Base-by-base conservation (phyloP, 2,797 vertebrate species). In the Leptodactylus fallax region DNA sequence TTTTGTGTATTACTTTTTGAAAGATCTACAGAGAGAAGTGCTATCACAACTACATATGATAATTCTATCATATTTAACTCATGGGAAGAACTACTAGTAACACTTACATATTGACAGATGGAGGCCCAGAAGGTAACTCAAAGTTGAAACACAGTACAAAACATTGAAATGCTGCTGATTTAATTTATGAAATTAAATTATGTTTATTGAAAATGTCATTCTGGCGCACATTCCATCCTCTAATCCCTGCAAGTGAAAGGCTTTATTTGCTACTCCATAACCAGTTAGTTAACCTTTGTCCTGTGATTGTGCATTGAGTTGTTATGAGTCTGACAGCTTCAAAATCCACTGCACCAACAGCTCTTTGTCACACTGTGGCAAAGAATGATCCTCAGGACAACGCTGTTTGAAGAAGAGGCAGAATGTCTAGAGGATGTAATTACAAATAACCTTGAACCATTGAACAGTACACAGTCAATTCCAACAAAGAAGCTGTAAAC, bases 91-190 rank as follows among this genome's bases (percentile, higher is more conserved):
- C 88, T 92, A 91, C 91, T 92, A 92, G 88, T 91, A 93, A 88
- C 92, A 93, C 82, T 90, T 87, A 10, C 87, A 63, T 91, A 61
- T 87, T 91, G 91, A 92, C 90, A 95, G 92, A 91, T 90, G 87
- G 84, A 91, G 55, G 12, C 74, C 90, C 91, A 93, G 92, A 92
- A 94, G 91, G 89, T 90, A 88, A 85, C 72, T 91, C 90, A 91
- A 90, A 93, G 93, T 91, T 92, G 93, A 95, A 94, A 72, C 89
- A 92, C 92, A 92, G 86, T 83, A 91, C 82, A 85, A 81, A 94
- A 93, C 81, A 90, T 25, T 83, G 87, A 91, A 93, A 91, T 91
- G 90, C 83, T 90, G 56, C 58, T 85, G 47, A 89, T 58, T 90
- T 90, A 92, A 92, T 25, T 90, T 87, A 90, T 72, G 23, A 90